phyloP scores from a whole-genome alignment of 2,888 invertebrate species.

The Cylindroiulus punctatus region DNA sequence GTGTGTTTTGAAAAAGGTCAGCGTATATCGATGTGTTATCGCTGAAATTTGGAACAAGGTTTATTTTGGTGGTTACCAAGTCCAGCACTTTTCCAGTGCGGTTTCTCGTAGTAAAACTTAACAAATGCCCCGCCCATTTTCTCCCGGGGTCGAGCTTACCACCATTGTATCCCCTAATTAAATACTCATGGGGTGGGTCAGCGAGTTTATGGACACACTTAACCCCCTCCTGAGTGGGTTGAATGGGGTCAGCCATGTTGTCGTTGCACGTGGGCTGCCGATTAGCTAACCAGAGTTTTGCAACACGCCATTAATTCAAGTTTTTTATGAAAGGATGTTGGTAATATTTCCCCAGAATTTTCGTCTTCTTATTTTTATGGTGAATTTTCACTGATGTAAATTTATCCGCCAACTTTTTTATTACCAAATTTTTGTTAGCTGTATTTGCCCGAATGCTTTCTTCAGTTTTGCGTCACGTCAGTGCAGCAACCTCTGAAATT shows the following conservation, averaged over 20 bases:
- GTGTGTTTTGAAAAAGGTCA: slow-evolving; percentile 28
- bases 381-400: neutral
- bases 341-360: neutral
- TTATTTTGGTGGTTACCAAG: slow-evolving; percentile 26
- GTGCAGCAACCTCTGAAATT: no score
- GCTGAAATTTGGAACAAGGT: slow-evolving; percentile 7
- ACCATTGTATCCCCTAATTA: slow-evolving; percentile 16
- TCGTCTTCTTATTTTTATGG: neutral
- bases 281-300: slow-evolving; percentile 34
- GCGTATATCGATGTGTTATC: neutral
- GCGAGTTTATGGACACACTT: neutral
- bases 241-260: neutral
- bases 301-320: neutral
- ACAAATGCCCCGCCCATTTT: neutral
- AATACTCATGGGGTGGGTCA: neutral
- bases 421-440: neutral
- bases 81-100: neutral
- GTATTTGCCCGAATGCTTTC: neutral
- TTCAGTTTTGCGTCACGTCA: no score
- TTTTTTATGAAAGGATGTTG: neutral
- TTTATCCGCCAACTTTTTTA: neutral
- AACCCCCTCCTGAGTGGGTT: neutral
- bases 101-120: neutral
- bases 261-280: neutral
- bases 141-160: neutral